Percentiles rank a stretch among this genome's conserved stretches.
phyloP scores from a whole-genome alignment of 2,113 vertebrate species.

The Apeltes quadracus region DNA sequence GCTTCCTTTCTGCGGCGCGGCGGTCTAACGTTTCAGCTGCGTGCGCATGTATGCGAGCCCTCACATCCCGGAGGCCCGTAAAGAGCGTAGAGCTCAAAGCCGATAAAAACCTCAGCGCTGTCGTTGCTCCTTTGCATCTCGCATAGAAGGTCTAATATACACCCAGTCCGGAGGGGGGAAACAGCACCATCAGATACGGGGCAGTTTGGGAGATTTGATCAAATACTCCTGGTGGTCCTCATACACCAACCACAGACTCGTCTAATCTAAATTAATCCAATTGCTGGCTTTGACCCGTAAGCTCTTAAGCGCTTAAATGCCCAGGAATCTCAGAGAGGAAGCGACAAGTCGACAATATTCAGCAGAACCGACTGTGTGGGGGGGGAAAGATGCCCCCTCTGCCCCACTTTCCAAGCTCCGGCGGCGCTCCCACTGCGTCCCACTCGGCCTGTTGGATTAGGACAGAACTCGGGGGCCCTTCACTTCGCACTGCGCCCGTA shows the following conservation, averaged over 20 bases:
- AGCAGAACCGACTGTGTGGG: constrained; percentile 38
- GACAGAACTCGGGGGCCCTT: constrained; percentile 29
- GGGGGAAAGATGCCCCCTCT: constrained; percentile 22
- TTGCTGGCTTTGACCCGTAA: constrained; percentile 67
- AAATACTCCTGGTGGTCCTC: constrained; percentile 53
- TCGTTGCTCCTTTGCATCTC: constrained; percentile 1
- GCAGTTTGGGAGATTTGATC: constrained; percentile 26
- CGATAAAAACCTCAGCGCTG: neutral
- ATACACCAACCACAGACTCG: constrained; percentile 18
- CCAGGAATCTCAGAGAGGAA: constrained; percentile 59
- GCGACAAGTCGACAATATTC: constrained; percentile 65
- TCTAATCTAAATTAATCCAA: constrained; percentile 75
- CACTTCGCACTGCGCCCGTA: constrained; percentile 32
- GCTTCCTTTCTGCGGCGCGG: constrained; percentile 29
- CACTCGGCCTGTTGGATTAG: constrained; percentile 42
- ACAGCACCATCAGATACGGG: neutral
- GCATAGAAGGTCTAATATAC: neutral
- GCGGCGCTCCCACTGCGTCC: constrained; percentile 31
- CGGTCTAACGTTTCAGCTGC: constrained; percentile 5
- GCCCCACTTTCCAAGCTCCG: constrained; percentile 37
- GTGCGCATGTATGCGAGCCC: constrained; percentile 24
- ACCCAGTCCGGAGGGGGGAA: neutral
- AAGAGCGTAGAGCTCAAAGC: neutral
- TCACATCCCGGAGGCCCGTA: constrained; percentile 1
- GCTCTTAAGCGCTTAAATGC: constrained; percentile 68